Conservation (phyloP, 2,888 invertebrate genomes). For the Cyaniris semiargus region DNA sequence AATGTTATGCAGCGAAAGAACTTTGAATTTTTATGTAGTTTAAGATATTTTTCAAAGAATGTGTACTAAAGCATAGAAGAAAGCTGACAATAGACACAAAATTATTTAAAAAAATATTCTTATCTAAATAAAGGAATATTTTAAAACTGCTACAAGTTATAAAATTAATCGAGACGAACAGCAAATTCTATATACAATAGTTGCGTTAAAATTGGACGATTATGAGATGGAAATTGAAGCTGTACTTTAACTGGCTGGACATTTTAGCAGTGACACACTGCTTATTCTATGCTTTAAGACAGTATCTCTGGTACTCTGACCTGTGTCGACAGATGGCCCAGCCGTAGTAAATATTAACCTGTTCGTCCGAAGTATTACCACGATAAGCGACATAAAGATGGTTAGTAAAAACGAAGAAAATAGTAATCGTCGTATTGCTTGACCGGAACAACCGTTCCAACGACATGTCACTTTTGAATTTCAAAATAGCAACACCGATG, state of each 20-base stretch:
- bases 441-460: constrained; percentile 30
- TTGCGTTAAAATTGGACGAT: neutral
- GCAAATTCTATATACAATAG: neutral
- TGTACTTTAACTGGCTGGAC: neutral
- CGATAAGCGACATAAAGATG: constrained; percentile 99
- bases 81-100: neutral
- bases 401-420: constrained; percentile 84
- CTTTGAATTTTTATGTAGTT: constrained; percentile 31
- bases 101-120: neutral
- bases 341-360: constrained; percentile 98
- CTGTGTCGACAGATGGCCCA: constrained; percentile 90
- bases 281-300: constrained; percentile 22
- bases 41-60: constrained; percentile 21
- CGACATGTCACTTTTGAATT: constrained; percentile 41
- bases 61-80: constrained; percentile 16
- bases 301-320: constrained; percentile 42
- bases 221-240: neutral
- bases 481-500: neutral
- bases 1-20: constrained; percentile 30
- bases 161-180: neutral
- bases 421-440: constrained; percentile 42
- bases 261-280: constrained; percentile 7
- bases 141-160: neutral
- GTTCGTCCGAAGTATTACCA: constrained; percentile 98
- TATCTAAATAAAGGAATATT: neutral